Evolutionary conservation across 1,140 invertebrate species (phyloP).

Genomic region (Belonocnema kinseyi): DNA sequence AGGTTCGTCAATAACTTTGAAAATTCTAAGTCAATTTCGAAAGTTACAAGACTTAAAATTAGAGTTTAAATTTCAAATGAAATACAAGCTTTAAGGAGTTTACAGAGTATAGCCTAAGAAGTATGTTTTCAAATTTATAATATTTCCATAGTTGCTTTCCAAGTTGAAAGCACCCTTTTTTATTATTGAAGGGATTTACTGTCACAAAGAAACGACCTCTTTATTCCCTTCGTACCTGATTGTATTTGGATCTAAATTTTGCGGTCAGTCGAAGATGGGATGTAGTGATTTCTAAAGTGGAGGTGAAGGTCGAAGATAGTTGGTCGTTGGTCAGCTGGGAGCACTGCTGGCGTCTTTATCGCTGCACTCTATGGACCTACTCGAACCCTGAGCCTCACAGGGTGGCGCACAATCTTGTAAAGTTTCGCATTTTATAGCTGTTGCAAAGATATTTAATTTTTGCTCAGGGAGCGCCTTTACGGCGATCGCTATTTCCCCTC

Average conservation of each 20-base stretch:
- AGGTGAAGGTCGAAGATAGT: neutral
- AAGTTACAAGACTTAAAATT: too few relatives aligned
- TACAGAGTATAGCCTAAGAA: too few relatives aligned
- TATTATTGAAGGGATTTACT: neutral
- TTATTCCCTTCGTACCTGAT: neutral
- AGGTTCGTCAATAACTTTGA: neutral
- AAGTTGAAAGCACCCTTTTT: neutral
- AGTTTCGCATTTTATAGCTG: conserved; percentile 67
- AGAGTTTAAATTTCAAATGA: too few relatives aligned
- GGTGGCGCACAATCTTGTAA: conserved; percentile 53
- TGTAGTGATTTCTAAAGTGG: conserved; percentile 18
- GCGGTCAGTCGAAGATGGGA: conserved; percentile 15
- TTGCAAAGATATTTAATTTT: conserved; percentile 69
- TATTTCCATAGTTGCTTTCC: too few relatives aligned
- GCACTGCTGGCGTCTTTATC: conserved; percentile 47
- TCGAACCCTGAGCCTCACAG: conserved; percentile 30
- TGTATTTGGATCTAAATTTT: neutral
- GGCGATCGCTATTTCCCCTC: conserved; percentile 53
- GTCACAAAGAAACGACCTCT: neutral
- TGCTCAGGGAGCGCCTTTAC: conserved; percentile 61
- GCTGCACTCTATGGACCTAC: conserved; percentile 25
- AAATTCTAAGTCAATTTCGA: too few relatives aligned
- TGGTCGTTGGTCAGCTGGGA: conserved; percentile 36
- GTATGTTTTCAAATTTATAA: too few relatives aligned
- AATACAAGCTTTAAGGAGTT: too few relatives aligned